Percentiles rank a stretch among this genome's conserved stretches.
These are phyloP conservation scores for Aix galericulata DNA, from an alignment of 2,113 vertebrate species.

Conservation along the genomic window DNA sequence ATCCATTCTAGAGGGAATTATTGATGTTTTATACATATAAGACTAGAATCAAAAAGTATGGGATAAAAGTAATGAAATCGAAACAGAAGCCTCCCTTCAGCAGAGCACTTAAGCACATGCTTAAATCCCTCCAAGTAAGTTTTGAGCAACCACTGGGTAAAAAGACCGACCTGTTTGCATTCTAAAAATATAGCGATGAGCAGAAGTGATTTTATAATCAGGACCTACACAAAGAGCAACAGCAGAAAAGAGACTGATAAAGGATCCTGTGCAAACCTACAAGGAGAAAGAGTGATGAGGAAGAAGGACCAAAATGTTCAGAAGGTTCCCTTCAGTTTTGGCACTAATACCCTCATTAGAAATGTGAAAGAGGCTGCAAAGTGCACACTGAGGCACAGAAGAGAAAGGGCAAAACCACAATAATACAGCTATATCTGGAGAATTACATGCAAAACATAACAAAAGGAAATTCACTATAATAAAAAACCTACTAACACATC, in stretches of 20 bases:
- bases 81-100: slow-evolving; percentile 26
- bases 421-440: background rate
- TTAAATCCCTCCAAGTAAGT: slow-evolving; percentile 20
- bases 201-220: background rate
- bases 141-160: background rate
- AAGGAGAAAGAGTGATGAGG: background rate
- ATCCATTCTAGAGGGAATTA: slow-evolving; percentile 21
- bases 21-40: slow-evolving; percentile 34
- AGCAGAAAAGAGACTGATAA: background rate
- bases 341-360: background rate
- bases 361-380: background rate
- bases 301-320: background rate
- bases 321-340: background rate
- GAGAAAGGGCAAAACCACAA: background rate
- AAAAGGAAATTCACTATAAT: background rate
- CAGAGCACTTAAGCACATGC: background rate
- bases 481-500: background rate
- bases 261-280: background rate
- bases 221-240: background rate
- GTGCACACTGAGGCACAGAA: background rate
- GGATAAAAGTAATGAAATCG: background rate
- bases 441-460: background rate
- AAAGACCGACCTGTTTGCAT: background rate
- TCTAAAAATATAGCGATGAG: background rate
- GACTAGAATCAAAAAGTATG: slow-evolving; percentile 41